These are phyloP conservation scores for Nyctibius grandis DNA, from an alignment of 2,797 vertebrate genomes.

Conservation along the genomic window DNA sequence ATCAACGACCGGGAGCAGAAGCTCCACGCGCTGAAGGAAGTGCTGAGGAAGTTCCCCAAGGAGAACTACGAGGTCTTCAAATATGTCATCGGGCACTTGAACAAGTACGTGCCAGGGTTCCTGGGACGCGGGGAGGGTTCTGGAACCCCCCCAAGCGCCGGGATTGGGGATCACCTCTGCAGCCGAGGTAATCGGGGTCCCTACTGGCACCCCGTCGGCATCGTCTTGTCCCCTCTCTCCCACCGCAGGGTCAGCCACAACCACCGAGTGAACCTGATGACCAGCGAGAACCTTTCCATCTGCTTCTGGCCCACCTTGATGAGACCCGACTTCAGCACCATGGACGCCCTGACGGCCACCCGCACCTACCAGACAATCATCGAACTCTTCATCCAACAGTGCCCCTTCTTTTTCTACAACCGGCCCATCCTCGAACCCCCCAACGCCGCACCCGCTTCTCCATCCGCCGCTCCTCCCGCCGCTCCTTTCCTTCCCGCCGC, in stretches of 20 bases:
- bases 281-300: slow-evolving; percentile 96
- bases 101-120: slow-evolving; percentile 77
- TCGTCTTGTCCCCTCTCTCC: neutral
- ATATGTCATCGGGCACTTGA: slow-evolving; percentile 91
- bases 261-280: slow-evolving; percentile 92
- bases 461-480: slow-evolving; percentile 62
- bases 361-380: slow-evolving; percentile 99
- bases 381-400: slow-evolving; percentile 93
- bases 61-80: slow-evolving; percentile 96
- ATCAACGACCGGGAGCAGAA: slow-evolving; percentile 92
- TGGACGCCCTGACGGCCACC: slow-evolving; percentile 95
- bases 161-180: neutral
- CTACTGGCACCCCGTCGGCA: fast-evolving
- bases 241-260: slow-evolving; percentile 87
- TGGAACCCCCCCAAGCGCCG: no score
- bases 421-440: slow-evolving; percentile 82
- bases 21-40: slow-evolving; percentile 87
- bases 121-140: fast-evolving
- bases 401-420: slow-evolving; percentile 91
- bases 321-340: slow-evolving; percentile 94
- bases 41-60: slow-evolving; percentile 87
- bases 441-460: slow-evolving; percentile 78
- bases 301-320: slow-evolving; percentile 98
- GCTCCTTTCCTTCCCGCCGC: slow-evolving; percentile 73
- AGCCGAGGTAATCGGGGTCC: no score